Conservation (phyloP, 2,888 invertebrate genomes). For the Agrenia bidenticulata region DNA sequence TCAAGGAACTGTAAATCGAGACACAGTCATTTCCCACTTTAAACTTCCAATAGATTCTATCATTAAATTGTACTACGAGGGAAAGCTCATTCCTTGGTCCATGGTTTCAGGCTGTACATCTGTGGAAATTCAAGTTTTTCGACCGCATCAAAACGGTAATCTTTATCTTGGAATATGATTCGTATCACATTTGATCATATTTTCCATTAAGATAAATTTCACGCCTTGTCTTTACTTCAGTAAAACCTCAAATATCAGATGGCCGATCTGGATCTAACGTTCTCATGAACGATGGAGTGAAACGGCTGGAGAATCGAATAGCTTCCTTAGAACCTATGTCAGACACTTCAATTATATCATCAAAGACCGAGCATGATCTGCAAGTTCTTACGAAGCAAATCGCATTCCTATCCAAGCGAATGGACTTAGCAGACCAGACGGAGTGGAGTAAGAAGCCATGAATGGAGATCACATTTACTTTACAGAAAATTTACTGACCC, state of each 20-base stretch:
- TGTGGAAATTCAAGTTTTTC: conserved; percentile 45
- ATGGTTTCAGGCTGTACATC: conserved; percentile 30
- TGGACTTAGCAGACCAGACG: conserved; percentile 47
- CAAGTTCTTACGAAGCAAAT: conserved; percentile 49
- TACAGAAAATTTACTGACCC: no score
- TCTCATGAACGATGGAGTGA: conserved; percentile 41
- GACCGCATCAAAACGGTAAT: conserved; percentile 51
- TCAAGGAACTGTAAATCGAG: conserved; percentile 20
- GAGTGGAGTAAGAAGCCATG: conserved; percentile 47
- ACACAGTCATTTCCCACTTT: conserved; percentile 31
- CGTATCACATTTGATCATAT: neutral
- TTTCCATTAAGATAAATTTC: neutral
- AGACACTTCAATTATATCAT: conserved; percentile 31
- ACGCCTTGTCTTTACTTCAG: conserved; percentile 20
- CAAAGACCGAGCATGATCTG: conserved; percentile 48
- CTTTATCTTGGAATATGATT: no score
- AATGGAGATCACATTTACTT: no score
- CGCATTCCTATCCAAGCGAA: conserved; percentile 40
- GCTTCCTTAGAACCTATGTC: conserved; percentile 43
- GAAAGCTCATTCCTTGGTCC: conserved; percentile 50
- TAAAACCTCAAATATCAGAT: conserved; percentile 39
- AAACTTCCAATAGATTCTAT: conserved; percentile 45
- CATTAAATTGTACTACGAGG: conserved; percentile 44
- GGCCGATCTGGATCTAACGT: conserved; percentile 33
- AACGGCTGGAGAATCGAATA: conserved; percentile 40